Evolutionary conservation across 2,888 invertebrate species (phyloP), one percentile per base, ranked within the genome.

Genomic region (Ormyrus thymus): DNA sequence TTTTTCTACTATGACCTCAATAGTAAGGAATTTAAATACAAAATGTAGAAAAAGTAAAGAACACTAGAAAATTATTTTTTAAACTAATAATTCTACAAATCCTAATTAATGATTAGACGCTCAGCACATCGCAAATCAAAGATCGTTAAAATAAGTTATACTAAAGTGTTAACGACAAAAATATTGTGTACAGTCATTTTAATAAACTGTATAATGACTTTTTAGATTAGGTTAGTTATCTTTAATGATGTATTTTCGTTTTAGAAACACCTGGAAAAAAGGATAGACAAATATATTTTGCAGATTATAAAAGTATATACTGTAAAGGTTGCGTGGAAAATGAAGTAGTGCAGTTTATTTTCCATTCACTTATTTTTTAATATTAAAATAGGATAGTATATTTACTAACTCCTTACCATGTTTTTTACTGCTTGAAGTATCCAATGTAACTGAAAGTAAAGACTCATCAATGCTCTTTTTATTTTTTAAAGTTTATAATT

Each of bases 241-340:
- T 62, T 45, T 15, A n/a, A 13, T 53, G n/a, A 61, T 51, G 15
- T 48, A 3, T 48, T 64, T 56, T 62, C 48, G 13, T 48, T 64
- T 64, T 13, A 64, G 7, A 64, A 8, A 62, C 6, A 13, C 6
- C 11, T 11, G n/a, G 48, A 13, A 58, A 56, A 55, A 55, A 61
- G 13, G 29, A 45, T 56, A 58, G 15, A 46, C 50, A 58, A 15
- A 64, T 58, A 77, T 71, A 53, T 71, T 70, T 77, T 59, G 15
- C 15, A 65, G 45, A 51, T 6, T 48, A 53, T 2, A 66, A 50
- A 29, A 65, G 6, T 51, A 46, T 58, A 13, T 58, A 71, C 9
- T 62, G 9, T 58, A 51, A 6, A 58, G 29, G 8, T 4, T 50
- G 43, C 29, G 29, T 43, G 45, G 6, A 56, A 15, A 70, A 64